Conservation (phyloP, 2,888 invertebrate genomes). For the Ichneumoninae sp. region DNA sequence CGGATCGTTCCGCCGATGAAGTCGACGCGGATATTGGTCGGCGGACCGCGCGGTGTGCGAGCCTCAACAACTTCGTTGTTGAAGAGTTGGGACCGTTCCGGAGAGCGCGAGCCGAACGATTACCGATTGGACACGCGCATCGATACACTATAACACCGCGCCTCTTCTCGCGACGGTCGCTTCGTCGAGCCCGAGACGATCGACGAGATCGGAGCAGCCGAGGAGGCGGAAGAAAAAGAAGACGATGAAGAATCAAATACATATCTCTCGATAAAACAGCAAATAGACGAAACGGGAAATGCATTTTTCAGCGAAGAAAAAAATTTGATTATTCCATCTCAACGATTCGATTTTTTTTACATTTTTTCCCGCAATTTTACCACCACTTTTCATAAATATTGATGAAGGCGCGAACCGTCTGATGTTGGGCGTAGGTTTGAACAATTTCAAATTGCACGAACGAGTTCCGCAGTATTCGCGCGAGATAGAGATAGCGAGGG, state of each 20-base stretch:
- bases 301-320: background rate
- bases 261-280: background rate
- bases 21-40: conserved; percentile 39
- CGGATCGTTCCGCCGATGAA: conserved; percentile 69
- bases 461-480: background rate
- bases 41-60: conserved; percentile 17
- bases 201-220: conserved; percentile 3
- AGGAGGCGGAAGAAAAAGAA: conserved; percentile 5
- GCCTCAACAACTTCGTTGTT: conserved; percentile 17
- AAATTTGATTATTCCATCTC: background rate
- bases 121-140: conserved; percentile 80
- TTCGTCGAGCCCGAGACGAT: conserved; percentile 32
- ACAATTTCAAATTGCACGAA: background rate
- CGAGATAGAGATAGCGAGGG: background rate
- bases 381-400: background rate
- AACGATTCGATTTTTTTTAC: too few relatives aligned
- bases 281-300: background rate
- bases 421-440: background rate
- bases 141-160: conserved; percentile 67
- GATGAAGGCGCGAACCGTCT: background rate
- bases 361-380: background rate
- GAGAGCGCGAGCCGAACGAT: conserved; percentile 72
- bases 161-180: conserved; percentile 24
- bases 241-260: background rate
- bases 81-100: conserved; percentile 35